Conservation (phyloP, 2,888 invertebrate genomes). For the Hydriomena furcata region DNA sequence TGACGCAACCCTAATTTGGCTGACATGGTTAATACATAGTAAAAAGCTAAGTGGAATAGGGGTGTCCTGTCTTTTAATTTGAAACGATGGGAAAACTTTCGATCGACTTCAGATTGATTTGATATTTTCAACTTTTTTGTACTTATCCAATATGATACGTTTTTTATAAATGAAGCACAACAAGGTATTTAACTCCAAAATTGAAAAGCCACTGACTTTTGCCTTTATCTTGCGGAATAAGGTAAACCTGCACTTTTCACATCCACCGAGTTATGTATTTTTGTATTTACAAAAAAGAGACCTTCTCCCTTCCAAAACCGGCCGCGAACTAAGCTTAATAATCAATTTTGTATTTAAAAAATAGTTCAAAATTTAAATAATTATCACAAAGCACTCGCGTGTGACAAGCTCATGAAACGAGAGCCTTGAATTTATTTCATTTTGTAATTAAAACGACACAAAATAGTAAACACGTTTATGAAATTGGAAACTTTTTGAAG, state of each 20-base stretch:
- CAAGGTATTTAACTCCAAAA: too few relatives aligned
- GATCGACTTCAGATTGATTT: conserved; percentile 22
- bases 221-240: too few relatives aligned
- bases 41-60: conserved; percentile 60
- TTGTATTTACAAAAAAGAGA: conserved; percentile 3
- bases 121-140: too few relatives aligned
- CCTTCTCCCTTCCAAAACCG: conserved; percentile 26
- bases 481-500: conserved; percentile 6
- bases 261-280: not conserved
- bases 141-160: too few relatives aligned
- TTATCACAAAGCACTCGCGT: conserved; percentile 36
- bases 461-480: conserved; percentile 24
- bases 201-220: too few relatives aligned
- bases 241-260: too few relatives aligned
- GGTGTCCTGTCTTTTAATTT: conserved; percentile 73
- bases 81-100: conserved; percentile 68
- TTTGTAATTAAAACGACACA: conserved; percentile 36
- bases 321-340: conserved; percentile 28
- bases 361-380: conserved; percentile 33
- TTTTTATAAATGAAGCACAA: too few relatives aligned
- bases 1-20: conserved; percentile 50
- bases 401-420: conserved; percentile 26
- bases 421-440: conserved; percentile 37
- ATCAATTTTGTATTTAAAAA: conserved; percentile 22
- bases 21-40: conserved; percentile 52